These are phyloP conservation scores for Hiodon tergisus DNA, from an alignment of 2,113 vertebrate genomes.

Conservation along the genomic window DNA sequence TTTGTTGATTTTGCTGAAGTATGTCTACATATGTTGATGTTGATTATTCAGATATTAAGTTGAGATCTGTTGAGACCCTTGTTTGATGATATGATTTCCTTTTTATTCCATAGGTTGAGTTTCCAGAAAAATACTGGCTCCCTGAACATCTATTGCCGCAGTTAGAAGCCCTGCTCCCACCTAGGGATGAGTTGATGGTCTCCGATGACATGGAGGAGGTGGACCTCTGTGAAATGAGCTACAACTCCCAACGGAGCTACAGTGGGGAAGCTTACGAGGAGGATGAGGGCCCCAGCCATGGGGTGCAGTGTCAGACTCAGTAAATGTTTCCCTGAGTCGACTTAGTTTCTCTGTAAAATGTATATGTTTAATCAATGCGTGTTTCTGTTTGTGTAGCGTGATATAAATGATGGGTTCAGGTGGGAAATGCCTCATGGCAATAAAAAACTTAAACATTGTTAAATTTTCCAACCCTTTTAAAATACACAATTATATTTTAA, in stretches of 20 bases:
- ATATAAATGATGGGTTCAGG: slow-evolving; percentile 22
- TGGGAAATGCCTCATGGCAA: slow-evolving; percentile 7
- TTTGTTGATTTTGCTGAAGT: too few relatives aligned
- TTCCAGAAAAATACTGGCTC: slow-evolving; percentile 86
- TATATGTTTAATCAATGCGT: slow-evolving; percentile 5
- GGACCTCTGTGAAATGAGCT: slow-evolving; percentile 74
- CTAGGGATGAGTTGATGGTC: slow-evolving; percentile 72
- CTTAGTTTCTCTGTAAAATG: not conserved
- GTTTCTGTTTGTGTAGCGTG: not conserved
- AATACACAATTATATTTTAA: slow-evolving; percentile 7
- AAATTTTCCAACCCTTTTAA: slow-evolving; percentile 26
- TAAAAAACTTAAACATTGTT: slow-evolving; percentile 3
- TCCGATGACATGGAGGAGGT: slow-evolving; percentile 91
- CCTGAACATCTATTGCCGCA: slow-evolving; percentile 72
- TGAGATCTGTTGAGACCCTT: not conserved
- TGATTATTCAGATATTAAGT: not conserved
- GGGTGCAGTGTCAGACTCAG: slow-evolving; percentile 88
- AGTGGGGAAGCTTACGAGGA: slow-evolving; percentile 77
- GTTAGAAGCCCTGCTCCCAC: slow-evolving; percentile 81
- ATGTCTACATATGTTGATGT: too few relatives aligned
- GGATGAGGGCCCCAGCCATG: slow-evolving; percentile 70
- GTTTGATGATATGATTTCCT: not conserved
- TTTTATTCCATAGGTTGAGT: slow-evolving; percentile 66
- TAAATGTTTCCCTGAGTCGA: slow-evolving; percentile 34
- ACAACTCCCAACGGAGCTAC: slow-evolving; percentile 55